Percentiles rank a stretch among this genome's conserved stretches.
phyloP scores from a whole-genome alignment of 1,140 invertebrate species.

The Babylonia areolata region DNA sequence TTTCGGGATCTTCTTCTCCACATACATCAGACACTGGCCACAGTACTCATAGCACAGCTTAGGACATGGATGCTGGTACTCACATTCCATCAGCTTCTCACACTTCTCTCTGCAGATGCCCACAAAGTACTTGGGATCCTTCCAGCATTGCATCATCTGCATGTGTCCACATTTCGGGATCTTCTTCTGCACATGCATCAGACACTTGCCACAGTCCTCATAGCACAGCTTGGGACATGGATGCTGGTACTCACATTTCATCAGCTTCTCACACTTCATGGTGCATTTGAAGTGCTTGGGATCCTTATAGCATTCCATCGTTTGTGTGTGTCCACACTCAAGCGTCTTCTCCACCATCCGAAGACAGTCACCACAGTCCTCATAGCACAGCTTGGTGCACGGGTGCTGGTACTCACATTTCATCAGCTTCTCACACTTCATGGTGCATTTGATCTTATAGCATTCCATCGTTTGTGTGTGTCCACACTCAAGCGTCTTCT shows the following conservation, averaged over 20 bases:
- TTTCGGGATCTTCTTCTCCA: conserved; percentile 39
- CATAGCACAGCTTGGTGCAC: conserved; percentile 59
- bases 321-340: conserved; percentile 51
- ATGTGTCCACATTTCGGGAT: conserved; percentile 54
- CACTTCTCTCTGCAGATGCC: conserved; percentile 68
- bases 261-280: conserved; percentile 65
- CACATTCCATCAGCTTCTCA: conserved; percentile 58
- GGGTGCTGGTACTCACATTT: conserved; percentile 57
- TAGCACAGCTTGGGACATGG: conserved; percentile 59
- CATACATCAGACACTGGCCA: conserved; percentile 36
- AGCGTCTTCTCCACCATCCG: conserved; percentile 37
- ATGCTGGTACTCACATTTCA: conserved; percentile 59
- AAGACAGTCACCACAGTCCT: conserved; percentile 39
- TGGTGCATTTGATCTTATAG: conserved; percentile 53
- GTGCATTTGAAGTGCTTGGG: conserved; percentile 21
- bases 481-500: conserved; percentile 49
- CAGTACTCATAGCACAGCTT: conserved; percentile 45
- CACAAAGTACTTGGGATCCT: conserved; percentile 16
- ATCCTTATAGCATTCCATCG: conserved; percentile 42
- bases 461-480: conserved; percentile 52
- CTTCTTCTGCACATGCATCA: conserved; percentile 29
- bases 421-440: conserved; percentile 66
- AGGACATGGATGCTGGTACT: conserved; percentile 62
- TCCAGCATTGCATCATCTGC: conserved; percentile 46
- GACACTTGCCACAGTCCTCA: conserved; percentile 41